Percentiles rank a stretch among this genome's conserved stretches.
Evolutionary conservation across 2,113 vertebrate genomes (phyloP).

Genomic region (Blennius ocellaris): DNA sequence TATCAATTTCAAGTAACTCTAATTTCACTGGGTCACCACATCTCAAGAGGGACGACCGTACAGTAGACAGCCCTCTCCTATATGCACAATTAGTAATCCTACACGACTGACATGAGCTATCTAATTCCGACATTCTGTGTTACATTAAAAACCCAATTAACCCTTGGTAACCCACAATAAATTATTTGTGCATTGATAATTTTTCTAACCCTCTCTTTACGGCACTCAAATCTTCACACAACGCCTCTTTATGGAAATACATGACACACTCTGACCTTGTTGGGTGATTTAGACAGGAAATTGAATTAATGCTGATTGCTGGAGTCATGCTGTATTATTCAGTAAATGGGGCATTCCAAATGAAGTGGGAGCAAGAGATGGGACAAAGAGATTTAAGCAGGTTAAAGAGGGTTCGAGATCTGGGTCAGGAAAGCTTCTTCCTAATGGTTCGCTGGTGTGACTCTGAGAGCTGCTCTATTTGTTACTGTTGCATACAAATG

Average conservation of each 20-base stretch:
- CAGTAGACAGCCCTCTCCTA: background rate
- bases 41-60: slow-evolving; percentile 17
- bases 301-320: slow-evolving; percentile 67
- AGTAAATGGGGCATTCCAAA: slow-evolving; percentile 42
- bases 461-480: background rate
- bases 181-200: slow-evolving; percentile 41
- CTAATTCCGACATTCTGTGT: slow-evolving; percentile 47
- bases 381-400: slow-evolving; percentile 18
- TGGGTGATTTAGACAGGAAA: slow-evolving; percentile 55
- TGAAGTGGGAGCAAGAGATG: slow-evolving; percentile 4
- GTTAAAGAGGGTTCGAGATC: slow-evolving; percentile 26
- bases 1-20: slow-evolving; percentile 26
- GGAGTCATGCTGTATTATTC: slow-evolving; percentile 20
- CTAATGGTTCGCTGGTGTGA: slow-evolving; percentile 9
- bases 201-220: background rate
- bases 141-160: slow-evolving; percentile 75
- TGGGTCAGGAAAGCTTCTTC: slow-evolving; percentile 48
- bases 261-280: slow-evolving; percentile 44
- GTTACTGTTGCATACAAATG: background rate
- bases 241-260: slow-evolving; percentile 8
- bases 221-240: background rate
- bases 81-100: slow-evolving; percentile 14
- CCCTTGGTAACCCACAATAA: slow-evolving; percentile 54
- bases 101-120: slow-evolving; percentile 55
- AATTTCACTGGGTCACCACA: slow-evolving; percentile 19